Conservation (phyloP, 2,797 vertebrate species). For the Anguilla pacifica region DNA sequence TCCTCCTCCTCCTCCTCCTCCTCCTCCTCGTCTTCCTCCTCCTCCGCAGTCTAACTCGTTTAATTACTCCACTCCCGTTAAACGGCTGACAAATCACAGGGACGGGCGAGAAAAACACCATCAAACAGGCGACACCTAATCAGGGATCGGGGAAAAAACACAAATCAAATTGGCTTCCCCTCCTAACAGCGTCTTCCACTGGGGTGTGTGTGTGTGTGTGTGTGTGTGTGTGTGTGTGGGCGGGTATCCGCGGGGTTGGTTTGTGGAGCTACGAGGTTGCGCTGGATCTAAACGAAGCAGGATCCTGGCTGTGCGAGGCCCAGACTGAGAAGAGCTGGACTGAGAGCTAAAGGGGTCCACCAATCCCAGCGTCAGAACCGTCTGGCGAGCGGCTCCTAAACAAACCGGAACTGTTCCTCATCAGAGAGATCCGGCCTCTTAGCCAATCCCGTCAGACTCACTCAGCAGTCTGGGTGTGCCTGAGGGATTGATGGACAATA, state of each 20-base stretch:
- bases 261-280: no score
- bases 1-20: no score
- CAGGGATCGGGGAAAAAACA: slow-evolving; percentile 53
- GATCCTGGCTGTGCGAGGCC: background rate
- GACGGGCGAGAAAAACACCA: slow-evolving; percentile 66
- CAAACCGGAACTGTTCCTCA: slow-evolving; percentile 10
- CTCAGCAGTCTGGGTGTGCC: slow-evolving; percentile 62
- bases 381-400: slow-evolving; percentile 61
- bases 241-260: slow-evolving; percentile 48
- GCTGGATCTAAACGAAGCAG: background rate
- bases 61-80: slow-evolving; percentile 73
- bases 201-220: slow-evolving; percentile 46
- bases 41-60: slow-evolving; percentile 50
- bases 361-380: slow-evolving; percentile 63
- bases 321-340: background rate
- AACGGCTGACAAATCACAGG: slow-evolving; percentile 74
- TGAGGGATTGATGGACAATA: slow-evolving; percentile 60
- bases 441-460: slow-evolving; percentile 31
- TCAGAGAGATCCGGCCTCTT: slow-evolving; percentile 59
- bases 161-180: slow-evolving; percentile 48
- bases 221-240: slow-evolving; percentile 36
- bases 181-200: slow-evolving; percentile 47
- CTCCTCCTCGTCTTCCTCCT: slow-evolving; percentile 22
- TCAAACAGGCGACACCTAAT: slow-evolving; percentile 66
- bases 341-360: slow-evolving; percentile 58